Evolutionary conservation across 2,797 vertebrate species (phyloP).

Genomic region (Tarsius wallacei): DNA sequence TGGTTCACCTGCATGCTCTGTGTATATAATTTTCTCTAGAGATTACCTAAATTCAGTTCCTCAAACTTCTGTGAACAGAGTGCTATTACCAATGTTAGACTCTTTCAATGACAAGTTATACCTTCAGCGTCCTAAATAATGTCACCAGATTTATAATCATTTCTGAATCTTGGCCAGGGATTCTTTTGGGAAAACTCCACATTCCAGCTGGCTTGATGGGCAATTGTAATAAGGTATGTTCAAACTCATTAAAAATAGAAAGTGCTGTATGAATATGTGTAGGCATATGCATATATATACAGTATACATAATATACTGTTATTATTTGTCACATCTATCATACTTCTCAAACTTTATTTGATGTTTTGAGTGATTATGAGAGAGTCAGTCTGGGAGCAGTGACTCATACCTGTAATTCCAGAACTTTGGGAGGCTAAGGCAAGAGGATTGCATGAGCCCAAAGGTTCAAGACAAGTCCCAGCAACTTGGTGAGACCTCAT

Average conservation of each 20-base stretch:
- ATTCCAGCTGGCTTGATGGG: not conserved
- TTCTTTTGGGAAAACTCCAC: not conserved
- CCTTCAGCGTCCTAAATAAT: not conserved
- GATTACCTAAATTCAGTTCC: not conserved
- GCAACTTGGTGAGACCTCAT: too few species aligned
- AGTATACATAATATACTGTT: not conserved
- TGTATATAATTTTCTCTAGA: constrained; percentile 37
- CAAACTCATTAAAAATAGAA: constrained; percentile 41
- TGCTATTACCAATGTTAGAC: not conserved
- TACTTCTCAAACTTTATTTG: constrained; percentile 8
- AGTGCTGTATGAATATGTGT: not conserved
- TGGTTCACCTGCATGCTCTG: not conserved
- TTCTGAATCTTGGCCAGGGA: not conserved
- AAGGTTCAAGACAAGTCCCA: too few species aligned
- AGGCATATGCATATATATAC: not conserved
- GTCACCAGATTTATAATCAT: not conserved
- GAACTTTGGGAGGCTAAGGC: too few species aligned
- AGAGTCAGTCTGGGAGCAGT: not conserved
- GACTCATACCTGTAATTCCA: too few species aligned
- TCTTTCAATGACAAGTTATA: not conserved
- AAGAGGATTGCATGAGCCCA: too few species aligned
- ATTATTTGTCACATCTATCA: constrained; percentile 1
- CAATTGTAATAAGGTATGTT: not conserved
- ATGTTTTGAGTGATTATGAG: not conserved
- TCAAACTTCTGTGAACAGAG: not conserved